A percentile compares a stretch with the other conserved stretches of the same genome.
These are phyloP conservation scores for Hippotragus niger DNA, from an alignment of 2,113 vertebrate genomes.

Conservation along the genomic window DNA sequence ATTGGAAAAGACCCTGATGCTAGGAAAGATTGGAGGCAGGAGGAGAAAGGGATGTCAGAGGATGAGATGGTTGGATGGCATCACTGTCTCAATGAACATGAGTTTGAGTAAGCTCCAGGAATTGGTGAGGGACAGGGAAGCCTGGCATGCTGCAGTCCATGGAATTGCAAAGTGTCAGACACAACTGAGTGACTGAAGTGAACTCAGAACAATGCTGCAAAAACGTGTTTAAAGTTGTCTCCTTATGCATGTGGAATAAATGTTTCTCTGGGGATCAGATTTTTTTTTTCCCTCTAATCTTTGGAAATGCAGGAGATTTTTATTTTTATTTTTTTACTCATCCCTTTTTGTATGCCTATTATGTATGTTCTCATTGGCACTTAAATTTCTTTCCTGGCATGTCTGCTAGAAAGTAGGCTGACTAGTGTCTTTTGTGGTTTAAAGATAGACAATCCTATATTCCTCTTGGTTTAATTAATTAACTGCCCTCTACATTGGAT, in stretches of 20 bases:
- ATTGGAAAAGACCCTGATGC: background rate
- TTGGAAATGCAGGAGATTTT: background rate
- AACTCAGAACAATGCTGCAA: background rate
- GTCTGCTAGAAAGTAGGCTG: background rate
- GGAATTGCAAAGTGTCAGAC: background rate
- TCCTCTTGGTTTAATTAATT: background rate
- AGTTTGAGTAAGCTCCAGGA: background rate
- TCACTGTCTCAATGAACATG: background rate
- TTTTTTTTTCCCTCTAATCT: background rate
- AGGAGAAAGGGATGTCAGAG: background rate
- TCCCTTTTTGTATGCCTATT: background rate
- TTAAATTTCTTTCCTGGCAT: background rate
- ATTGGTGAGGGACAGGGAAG: background rate
- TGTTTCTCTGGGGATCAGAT: background rate
- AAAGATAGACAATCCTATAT: background rate
- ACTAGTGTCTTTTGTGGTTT: background rate
- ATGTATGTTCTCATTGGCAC: background rate
- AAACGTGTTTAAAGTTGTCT: background rate
- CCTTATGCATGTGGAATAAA: background rate
- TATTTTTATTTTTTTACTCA: background rate
- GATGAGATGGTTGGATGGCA: background rate
- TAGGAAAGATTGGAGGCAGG: background rate
- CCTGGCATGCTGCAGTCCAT: background rate
- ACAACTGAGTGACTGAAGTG: background rate
- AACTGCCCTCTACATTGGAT: background rate